Base-by-base conservation (phyloP, 2,888 invertebrate species). In the Phyto melanocephala region DNA sequence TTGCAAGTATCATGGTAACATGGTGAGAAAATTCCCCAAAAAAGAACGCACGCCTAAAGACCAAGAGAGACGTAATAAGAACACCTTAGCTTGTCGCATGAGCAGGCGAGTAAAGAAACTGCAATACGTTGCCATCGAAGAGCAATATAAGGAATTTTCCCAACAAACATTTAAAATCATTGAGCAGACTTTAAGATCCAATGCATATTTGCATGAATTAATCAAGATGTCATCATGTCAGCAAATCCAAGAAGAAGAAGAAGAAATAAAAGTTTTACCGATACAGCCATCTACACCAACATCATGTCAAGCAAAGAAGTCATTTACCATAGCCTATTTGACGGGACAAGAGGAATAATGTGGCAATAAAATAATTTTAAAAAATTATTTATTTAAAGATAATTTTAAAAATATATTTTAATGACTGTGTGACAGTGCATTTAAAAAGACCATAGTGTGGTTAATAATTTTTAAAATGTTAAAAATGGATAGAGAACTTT, bases 11-110 rank as follows among this genome's bases (percentile, higher is more conserved):
- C 90, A 89, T 40, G 87, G 86, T 1, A 90, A 90, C 17, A 90
- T 90, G 90, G 90, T 89, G 1, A 83, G 90, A 0, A 86, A 87
- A 8, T 90, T 90, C 63, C 90, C 90, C 0, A 90, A 89, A 50
- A 89, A 87, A 33, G 88, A 90, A 65, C 89, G 90, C 6, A 84
- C 87, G 1, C 85, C 87, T 22, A 90, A 89, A 76, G 90, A 90
- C 62, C 90, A 90, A 78, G 90, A 90, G 65, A 86, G 90, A 1
- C 88, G 90, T 2, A 86, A 90, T 70, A 90, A 90, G 56, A 90
- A 90, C 75, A 90, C 90, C 0, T 86, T 88, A 33, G 90, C 90
- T 54, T 90, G 90, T 60, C 88, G 90, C 20, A 87, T 88, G 85
- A 90, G 90, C 42, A 86, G 90, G 2, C 87, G 90, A 0, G 85